Conservation (phyloP, 1,140 invertebrate genomes). For the Aphis craccivora region DNA sequence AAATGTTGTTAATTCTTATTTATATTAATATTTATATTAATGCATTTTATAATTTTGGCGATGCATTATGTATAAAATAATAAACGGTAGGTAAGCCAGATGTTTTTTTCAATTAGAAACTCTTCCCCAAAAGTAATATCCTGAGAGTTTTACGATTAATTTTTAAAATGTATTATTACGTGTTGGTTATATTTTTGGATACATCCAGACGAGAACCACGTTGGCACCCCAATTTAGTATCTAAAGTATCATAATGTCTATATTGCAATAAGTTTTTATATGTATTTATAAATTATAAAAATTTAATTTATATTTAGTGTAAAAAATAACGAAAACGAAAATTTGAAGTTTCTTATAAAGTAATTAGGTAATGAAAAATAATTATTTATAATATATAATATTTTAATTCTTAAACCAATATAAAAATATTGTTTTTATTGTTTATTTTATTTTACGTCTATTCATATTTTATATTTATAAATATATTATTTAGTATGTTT, state of each 20-base stretch:
- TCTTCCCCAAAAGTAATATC: neutral
- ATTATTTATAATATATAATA: neutral
- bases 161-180: neutral
- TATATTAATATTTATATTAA: constrained; percentile 13
- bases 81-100: neutral
- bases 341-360: neutral
- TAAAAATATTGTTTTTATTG: neutral
- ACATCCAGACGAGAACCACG: neutral
- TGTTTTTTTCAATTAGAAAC: neutral
- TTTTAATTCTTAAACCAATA: no score
- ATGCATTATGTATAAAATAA: neutral
- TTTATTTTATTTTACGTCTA: neutral
- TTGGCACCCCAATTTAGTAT: neutral
- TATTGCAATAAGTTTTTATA: neutral
- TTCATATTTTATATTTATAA: neutral
- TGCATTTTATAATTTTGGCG: neutral
- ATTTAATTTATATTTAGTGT: neutral
- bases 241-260: neutral
- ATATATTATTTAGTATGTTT: neutral
- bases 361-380: neutral
- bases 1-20: neutral
- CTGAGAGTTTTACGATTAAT: neutral
- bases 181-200: neutral
- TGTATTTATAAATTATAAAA: neutral
- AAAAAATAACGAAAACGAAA: neutral